Evolutionary conservation across 2,888 invertebrate species (phyloP).

Genomic region (Rhagonycha fulva): DNA sequence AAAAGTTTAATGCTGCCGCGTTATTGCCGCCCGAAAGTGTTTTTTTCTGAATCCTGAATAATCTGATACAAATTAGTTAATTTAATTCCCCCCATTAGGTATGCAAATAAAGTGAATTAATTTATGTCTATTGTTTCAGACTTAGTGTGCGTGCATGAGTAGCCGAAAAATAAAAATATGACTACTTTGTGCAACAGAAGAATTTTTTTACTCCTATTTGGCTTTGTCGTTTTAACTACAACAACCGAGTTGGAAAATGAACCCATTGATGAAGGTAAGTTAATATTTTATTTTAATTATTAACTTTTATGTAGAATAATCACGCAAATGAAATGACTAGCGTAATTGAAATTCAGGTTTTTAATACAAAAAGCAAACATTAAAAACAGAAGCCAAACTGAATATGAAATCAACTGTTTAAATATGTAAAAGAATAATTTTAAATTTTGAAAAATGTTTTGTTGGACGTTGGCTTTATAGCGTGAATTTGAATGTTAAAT

Average conservation of each 20-base stretch:
- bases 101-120: background rate
- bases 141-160: constrained; percentile 21
- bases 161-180: constrained; percentile 9
- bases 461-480: constrained; percentile 7
- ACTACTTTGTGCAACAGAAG: constrained; percentile 8
- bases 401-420: constrained; percentile 2
- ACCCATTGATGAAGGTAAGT: constrained; percentile 40
- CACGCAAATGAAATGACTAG: background rate
- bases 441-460: constrained; percentile 11
- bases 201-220: constrained; percentile 19
- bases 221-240: constrained; percentile 15
- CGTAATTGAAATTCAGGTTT: background rate
- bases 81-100: background rate
- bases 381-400: background rate
- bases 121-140: constrained; percentile 17
- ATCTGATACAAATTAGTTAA: background rate
- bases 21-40: background rate
- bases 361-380: constrained; percentile 1
- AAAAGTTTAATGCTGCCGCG: background rate
- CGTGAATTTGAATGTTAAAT: constrained; percentile 17
- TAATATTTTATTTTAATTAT: background rate
- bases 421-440: constrained; percentile 11
- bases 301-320: background rate
- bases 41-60: background rate
- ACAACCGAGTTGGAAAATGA: constrained; percentile 38